Conservation (phyloP, 2,888 invertebrate genomes). For the Pherbina coryleti region DNA sequence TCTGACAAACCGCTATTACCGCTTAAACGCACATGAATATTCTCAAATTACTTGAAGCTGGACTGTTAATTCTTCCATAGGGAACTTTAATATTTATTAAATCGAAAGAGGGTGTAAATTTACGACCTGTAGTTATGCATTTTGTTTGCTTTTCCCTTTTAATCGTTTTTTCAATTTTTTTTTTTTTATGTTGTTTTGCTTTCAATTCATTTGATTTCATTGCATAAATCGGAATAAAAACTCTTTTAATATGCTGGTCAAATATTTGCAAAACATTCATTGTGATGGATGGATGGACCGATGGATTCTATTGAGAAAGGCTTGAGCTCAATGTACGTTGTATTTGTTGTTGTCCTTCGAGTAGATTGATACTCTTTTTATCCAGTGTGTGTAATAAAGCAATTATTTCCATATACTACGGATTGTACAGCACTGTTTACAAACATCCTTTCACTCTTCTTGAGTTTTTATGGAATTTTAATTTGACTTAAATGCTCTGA, state of each 20-base stretch:
- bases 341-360: neutral
- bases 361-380: neutral
- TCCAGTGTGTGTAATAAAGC: conserved; percentile 1
- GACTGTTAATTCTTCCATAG: neutral
- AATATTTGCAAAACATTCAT: conserved; percentile 32
- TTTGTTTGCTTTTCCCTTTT: conserved; percentile 29
- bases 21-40: too few species aligned
- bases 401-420: neutral
- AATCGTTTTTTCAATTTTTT: conserved; percentile 24
- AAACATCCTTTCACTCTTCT: neutral
- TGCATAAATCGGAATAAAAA: conserved; percentile 17
- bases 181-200: conserved; percentile 29
- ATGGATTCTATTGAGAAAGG: neutral
- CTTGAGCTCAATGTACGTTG: neutral
- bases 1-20: too few species aligned
- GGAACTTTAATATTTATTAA: conserved; percentile 24
- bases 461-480: neutral
- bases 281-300: neutral
- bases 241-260: conserved; percentile 24
- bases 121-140: conserved; percentile 39
- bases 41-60: neutral
- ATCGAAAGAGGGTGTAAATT: conserved; percentile 25
- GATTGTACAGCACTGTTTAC: neutral
- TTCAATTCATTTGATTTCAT: conserved; percentile 30
- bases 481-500: neutral